phyloP scores from a whole-genome alignment of 2,888 invertebrate genomes.

The Parnassius orleans region DNA sequence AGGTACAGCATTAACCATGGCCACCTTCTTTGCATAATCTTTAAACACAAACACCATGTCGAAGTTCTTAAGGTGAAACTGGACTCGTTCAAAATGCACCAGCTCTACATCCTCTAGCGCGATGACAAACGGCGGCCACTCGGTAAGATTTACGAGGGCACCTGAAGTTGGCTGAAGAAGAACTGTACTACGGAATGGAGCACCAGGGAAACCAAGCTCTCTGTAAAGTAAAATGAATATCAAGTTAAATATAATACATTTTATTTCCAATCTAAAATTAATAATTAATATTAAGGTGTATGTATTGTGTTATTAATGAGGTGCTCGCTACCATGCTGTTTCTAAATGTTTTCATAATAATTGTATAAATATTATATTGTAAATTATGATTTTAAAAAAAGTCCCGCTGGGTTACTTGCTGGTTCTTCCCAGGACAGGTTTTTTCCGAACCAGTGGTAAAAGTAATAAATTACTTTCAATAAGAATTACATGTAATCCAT shows the following conservation, averaged over 20 bases:
- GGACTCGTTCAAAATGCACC: slow-evolving; percentile 99
- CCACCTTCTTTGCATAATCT: slow-evolving; percentile 95
- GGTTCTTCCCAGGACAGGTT: too few relatives aligned
- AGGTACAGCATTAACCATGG: slow-evolving; percentile 99
- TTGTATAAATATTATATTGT: too few relatives aligned
- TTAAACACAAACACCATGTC: slow-evolving; percentile 99
- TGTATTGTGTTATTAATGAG: too few relatives aligned
- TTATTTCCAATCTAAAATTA: background rate
- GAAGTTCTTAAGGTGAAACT: slow-evolving; percentile 99
- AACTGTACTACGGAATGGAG: slow-evolving; percentile 97
- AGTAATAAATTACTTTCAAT: too few relatives aligned
- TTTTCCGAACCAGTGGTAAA: too few relatives aligned
- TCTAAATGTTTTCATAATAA: too few relatives aligned
- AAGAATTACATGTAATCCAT: too few relatives aligned
- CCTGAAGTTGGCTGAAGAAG: slow-evolving; percentile 98
- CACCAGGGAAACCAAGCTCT: slow-evolving; percentile 98
- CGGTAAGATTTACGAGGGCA: slow-evolving; percentile 97
- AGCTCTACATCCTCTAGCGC: slow-evolving; percentile 98
- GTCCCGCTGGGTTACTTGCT: too few relatives aligned
- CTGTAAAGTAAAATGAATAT: slow-evolving; percentile 55
- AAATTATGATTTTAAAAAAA: too few relatives aligned
- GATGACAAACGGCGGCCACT: slow-evolving; percentile 99
- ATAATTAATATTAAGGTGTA: too few relatives aligned
- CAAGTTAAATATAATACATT: background rate
- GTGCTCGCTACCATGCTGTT: too few relatives aligned